These are phyloP conservation scores for Diorhabda carinulata DNA, from an alignment of 1,140 invertebrate species.

Conservation along the genomic window DNA sequence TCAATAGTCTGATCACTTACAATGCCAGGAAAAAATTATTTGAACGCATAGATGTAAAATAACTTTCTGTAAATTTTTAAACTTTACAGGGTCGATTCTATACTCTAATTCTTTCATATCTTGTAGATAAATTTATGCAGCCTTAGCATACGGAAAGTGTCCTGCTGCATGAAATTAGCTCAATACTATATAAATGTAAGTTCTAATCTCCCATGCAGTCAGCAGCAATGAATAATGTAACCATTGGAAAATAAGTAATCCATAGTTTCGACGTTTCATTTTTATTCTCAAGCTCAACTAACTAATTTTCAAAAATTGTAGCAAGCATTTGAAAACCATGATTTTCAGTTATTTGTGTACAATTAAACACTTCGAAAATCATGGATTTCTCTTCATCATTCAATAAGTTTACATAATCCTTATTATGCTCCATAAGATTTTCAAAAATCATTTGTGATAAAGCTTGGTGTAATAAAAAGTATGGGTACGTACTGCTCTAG, in stretches of 20 bases:
- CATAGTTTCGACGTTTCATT: conserved; percentile 40
- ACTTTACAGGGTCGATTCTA: too few relatives aligned
- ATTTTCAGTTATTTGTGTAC: conserved; percentile 22
- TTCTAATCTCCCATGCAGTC: conserved; percentile 46
- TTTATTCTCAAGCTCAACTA: conserved; percentile 24
- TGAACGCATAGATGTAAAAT: too few relatives aligned
- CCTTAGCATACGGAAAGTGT: conserved; percentile 44
- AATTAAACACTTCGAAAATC: conserved; percentile 21
- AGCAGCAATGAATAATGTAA: conserved; percentile 38
- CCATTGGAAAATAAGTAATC: conserved; percentile 45
- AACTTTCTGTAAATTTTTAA: too few relatives aligned
- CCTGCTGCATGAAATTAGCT: conserved; percentile 48
- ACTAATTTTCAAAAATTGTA: conserved; percentile 26
- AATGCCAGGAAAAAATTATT: too few relatives aligned
- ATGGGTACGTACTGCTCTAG: conserved; percentile 35
- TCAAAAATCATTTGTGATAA: conserved; percentile 28
- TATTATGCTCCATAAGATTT: conserved; percentile 23
- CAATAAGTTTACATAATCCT: conserved; percentile 19
- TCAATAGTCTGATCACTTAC: too few relatives aligned
- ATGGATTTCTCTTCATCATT: conserved; percentile 17
- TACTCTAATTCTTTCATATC: conserved; percentile 36
- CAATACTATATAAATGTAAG: conserved; percentile 43
- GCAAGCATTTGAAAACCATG: conserved; percentile 20
- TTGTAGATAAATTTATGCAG: conserved; percentile 44
- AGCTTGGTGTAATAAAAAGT: conserved; percentile 23